Evolutionary conservation across 2,888 invertebrate genomes (phyloP), one percentile per base, ranked within the genome.

Genomic region (Gymnocheta viridis): DNA sequence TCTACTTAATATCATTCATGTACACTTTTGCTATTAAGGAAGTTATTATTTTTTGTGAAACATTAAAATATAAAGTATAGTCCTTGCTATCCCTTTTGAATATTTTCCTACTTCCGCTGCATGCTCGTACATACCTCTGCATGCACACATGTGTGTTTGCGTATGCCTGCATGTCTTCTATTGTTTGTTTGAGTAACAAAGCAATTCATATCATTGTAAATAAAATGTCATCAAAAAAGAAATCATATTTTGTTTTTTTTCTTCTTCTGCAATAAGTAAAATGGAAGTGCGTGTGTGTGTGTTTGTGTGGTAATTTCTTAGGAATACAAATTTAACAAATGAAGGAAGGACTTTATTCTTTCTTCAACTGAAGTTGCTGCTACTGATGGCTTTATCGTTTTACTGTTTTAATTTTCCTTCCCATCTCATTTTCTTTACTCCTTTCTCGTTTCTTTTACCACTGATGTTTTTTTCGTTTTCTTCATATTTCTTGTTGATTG

Each of bases 401-500:
- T 17, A 54, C 44, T 73, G 60, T 78, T 76, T 44, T 72, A 60
- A 10, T 77, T 56, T 69, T 60, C n/a, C 10, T 73, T 27, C 14
- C 51, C 51, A 14, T 24, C 6, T 14, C 22, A 27, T 22, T 27
- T 19, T 22, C 4, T 32, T 64, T 12, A 35, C 44, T 24, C 32
- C 41, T n/a, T 38, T 64, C 4, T 14, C 41, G 10, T n/a, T 56
- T 32, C 2, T 19, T 74, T 56, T 64, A 22, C 29, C 17, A 27
- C 35, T 44, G 19, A 14, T 12, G 4, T 56, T 47, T 41, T 41
- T 17, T 19, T 60, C 27, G 1, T 12, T 27, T 66, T 76, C 49
- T 80, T 79, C 64, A 83, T 72, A 81, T 77, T 62, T 81, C 67
- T 81, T 84, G 77, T 81, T 84, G 81, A 84, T 85, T 82, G 82